Conservation (phyloP, 2,888 invertebrate genomes). For the Elegia similella region DNA sequence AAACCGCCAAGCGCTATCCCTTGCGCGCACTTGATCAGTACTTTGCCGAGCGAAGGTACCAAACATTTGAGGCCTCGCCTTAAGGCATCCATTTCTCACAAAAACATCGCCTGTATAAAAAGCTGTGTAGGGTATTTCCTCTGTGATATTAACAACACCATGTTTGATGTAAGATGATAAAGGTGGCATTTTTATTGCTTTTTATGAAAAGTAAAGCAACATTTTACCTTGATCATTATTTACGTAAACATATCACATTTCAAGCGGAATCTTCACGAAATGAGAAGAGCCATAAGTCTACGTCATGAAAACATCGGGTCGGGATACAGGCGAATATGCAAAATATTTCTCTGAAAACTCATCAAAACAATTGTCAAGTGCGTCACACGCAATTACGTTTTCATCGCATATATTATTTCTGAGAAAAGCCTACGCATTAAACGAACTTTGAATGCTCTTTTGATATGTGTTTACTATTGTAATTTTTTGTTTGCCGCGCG, state of each 20-base stretch:
- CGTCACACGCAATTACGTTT: slow-evolving; percentile 62
- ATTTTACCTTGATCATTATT: neutral
- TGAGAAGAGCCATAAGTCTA: neutral
- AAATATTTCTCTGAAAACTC: slow-evolving; percentile 35
- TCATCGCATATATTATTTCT: slow-evolving; percentile 52
- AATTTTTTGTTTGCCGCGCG: neutral
- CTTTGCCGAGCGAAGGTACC: too few species aligned
- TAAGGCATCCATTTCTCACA: too few species aligned
- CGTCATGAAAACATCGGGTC: slow-evolving; percentile 12
- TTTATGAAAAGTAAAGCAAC: too few species aligned
- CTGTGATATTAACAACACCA: too few species aligned
- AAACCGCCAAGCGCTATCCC: too few species aligned
- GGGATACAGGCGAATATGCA: slow-evolving; percentile 18
- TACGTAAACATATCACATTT: neutral
- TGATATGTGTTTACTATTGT: neutral
- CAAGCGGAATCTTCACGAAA: neutral
- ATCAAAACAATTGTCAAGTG: slow-evolving; percentile 58
- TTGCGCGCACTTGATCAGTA: too few species aligned
- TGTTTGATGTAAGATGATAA: too few species aligned
- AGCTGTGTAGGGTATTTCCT: too few species aligned
- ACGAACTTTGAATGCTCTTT: slow-evolving; percentile 33
- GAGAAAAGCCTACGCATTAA: slow-evolving; percentile 46
- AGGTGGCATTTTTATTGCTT: too few species aligned
- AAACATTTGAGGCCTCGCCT: too few species aligned
- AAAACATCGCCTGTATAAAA: too few species aligned